These are phyloP conservation scores for Hyaena hyaena DNA, from an alignment of 2,113 vertebrate species.

Conservation along the genomic window DNA sequence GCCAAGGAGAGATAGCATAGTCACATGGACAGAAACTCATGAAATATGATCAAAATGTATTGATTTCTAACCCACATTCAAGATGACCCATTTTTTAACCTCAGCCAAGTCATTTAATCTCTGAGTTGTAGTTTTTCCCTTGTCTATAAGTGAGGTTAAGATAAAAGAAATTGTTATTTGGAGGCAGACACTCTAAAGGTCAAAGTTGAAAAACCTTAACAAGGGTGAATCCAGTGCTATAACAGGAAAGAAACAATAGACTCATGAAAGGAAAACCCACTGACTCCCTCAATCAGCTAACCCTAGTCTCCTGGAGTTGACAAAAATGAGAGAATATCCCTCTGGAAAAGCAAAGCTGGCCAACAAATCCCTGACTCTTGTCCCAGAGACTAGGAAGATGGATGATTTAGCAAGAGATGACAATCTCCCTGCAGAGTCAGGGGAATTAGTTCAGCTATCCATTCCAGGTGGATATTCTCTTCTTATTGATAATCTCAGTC, in stretches of 20 bases:
- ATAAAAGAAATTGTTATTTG: constrained; percentile 36
- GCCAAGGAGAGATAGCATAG: neutral
- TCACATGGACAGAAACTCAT: neutral
- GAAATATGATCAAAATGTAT: constrained; percentile 56
- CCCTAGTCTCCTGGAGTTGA: neutral
- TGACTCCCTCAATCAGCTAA: neutral
- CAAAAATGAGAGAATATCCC: neutral
- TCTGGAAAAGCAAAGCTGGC: neutral
- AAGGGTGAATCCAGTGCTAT: neutral
- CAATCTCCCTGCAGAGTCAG: too few relatives aligned
- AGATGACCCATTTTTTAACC: constrained; percentile 74
- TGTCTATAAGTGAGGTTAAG: constrained; percentile 50
- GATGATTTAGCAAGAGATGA: neutral
- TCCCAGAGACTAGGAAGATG: neutral
- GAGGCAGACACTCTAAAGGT: neutral
- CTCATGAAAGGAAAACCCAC: neutral
- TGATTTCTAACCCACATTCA: constrained; percentile 54
- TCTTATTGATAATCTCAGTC: neutral
- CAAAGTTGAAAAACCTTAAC: neutral
- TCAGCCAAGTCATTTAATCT: constrained; percentile 67
- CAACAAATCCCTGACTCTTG: neutral
- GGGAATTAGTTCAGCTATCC: neutral
- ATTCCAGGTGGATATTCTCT: neutral
- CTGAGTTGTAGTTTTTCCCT: constrained; percentile 49
- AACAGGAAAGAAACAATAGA: neutral